These are phyloP conservation scores for Montipora capitata DNA, from an alignment of 92 coral and sea anemone species.

Conservation along the genomic window DNA sequence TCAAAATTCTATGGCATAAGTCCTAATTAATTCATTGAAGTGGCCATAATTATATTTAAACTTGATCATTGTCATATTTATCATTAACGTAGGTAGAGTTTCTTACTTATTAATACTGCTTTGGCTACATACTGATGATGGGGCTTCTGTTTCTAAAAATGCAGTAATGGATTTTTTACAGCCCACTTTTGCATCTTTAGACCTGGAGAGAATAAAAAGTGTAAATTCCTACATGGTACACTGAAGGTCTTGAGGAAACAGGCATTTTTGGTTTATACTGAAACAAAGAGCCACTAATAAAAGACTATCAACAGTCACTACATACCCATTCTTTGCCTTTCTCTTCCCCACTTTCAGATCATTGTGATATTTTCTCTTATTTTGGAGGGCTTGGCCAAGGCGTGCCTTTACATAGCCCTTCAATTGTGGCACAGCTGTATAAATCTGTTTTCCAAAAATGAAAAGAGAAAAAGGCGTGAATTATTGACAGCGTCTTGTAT, in stretches of 20 bases:
- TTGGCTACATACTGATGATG: neutral
- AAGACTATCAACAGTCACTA: neutral
- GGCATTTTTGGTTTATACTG: neutral
- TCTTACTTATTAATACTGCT: neutral
- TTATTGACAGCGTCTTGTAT: too few relatives aligned
- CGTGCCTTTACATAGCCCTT: conserved; percentile 3
- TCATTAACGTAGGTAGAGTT: neutral
- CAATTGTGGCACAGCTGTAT: conserved; percentile 50
- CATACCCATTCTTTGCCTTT: conserved; percentile 14
- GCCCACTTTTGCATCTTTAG: neutral
- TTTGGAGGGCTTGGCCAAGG: conserved; percentile 50
- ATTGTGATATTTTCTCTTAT: conserved; percentile 25
- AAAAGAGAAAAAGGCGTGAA: neutral
- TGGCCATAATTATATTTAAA: neutral
- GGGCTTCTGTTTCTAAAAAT: neutral
- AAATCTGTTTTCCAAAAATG: conserved; percentile 7
- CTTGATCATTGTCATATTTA: neutral
- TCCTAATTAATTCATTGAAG: too few relatives aligned
- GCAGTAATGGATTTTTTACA: neutral
- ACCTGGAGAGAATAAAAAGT: neutral
- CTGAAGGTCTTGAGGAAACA: neutral
- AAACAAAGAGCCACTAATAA: neutral
- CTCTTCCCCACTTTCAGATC: conserved; percentile 42
- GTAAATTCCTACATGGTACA: neutral
- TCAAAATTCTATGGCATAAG: too few relatives aligned